Conservation (phyloP, 2,113 vertebrate genomes). For the Oenanthe oenanthe region DNA sequence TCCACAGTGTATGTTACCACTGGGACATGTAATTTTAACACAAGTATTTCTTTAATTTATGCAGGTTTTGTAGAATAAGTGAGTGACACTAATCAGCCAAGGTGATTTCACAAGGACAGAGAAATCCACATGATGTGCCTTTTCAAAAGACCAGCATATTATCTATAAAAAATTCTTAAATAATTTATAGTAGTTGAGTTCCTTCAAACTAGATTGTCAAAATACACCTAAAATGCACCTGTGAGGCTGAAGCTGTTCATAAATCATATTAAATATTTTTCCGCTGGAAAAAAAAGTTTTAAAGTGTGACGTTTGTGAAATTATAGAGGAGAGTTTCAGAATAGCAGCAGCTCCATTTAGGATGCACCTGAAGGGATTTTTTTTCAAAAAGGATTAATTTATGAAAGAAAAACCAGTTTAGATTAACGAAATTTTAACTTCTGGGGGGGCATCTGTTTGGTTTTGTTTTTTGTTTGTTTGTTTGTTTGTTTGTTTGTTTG, state of each 20-base stretch:
- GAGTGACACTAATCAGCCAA: not conserved
- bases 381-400: not conserved
- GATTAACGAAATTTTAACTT: not conserved
- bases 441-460: too few species aligned
- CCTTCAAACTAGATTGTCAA: not conserved
- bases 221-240: not conserved
- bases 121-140: not conserved
- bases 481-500: too few species aligned
- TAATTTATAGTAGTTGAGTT: not conserved
- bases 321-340: not conserved
- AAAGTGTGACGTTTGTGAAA: not conserved
- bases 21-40: fast-evolving
- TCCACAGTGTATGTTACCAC: fast-evolving
- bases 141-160: not conserved
- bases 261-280: not conserved
- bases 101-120: not conserved
- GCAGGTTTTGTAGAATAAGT: not conserved
- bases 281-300: not conserved
- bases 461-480: not conserved
- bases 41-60: not conserved
- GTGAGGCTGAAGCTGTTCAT: not conserved
- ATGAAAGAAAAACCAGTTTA: not conserved
- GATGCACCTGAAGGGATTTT: not conserved
- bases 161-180: not conserved
- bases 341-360: not conserved